Evolutionary conservation across 2,888 invertebrate species (phyloP).

Genomic region (Cecidostiba fungosa): DNA sequence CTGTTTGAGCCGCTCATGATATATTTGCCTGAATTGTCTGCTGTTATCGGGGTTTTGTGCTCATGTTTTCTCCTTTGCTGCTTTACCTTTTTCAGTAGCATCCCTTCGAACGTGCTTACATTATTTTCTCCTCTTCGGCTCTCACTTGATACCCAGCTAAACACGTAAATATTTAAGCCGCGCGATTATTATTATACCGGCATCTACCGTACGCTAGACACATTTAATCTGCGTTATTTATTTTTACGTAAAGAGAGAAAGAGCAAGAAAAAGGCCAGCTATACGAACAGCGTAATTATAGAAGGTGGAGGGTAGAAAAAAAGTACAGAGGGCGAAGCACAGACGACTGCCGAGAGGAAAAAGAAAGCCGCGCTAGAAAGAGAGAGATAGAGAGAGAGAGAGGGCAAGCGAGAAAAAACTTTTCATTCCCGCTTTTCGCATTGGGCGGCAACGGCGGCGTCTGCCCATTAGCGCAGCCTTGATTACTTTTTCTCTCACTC

Average conservation of each 20-base stretch:
- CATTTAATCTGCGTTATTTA: slow-evolving; percentile 78
- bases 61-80: too few relatives aligned
- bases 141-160: slow-evolving; percentile 29
- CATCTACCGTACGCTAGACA: slow-evolving; percentile 69
- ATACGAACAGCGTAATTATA: slow-evolving; percentile 65
- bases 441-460: slow-evolving; percentile 54
- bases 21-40: not conserved
- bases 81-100: too few relatives aligned
- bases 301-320: slow-evolving; percentile 65
- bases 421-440: slow-evolving; percentile 65
- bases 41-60: too few relatives aligned
- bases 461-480: slow-evolving; percentile 79
- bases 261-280: slow-evolving; percentile 63
- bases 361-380: slow-evolving; percentile 61
- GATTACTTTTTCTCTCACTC: slow-evolving; percentile 78
- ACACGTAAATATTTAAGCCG: slow-evolving; percentile 68
- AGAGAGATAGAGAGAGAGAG: slow-evolving; percentile 56
- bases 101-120: slow-evolving; percentile 34
- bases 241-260: slow-evolving; percentile 62
- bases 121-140: slow-evolving; percentile 20
- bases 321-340: slow-evolving; percentile 69
- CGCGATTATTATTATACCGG: slow-evolving; percentile 65
- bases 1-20: not conserved
- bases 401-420: slow-evolving; percentile 63
- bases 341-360: slow-evolving; percentile 65